These are phyloP conservation scores for Apostichopus parvimensis DNA, from an alignment of 35 echinoderm and acorn worm species.

Conservation along the genomic window DNA sequence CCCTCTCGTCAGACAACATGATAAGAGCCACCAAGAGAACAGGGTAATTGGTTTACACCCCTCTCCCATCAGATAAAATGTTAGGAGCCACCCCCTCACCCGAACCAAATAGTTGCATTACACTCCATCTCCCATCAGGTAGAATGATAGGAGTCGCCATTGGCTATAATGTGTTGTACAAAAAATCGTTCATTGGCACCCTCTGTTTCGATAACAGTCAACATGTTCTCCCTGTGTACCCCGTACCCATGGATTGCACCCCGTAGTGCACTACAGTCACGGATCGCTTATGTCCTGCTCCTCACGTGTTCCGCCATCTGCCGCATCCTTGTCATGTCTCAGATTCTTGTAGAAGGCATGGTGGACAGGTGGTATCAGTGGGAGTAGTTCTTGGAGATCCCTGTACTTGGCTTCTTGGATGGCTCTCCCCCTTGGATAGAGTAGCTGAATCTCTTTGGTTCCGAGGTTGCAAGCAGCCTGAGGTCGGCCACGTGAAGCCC, in stretches of 20 bases:
- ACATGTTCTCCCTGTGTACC: not conserved
- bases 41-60: not conserved
- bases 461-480: not conserved
- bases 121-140: not conserved
- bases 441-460: not conserved
- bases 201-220: not conserved
- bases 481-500: not conserved
- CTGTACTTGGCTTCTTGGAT: conserved; percentile 48
- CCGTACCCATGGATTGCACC: not conserved
- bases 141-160: too few relatives aligned
- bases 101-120: not conserved
- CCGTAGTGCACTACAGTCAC: not conserved
- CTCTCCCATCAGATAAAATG: not conserved
- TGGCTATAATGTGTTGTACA: not conserved
- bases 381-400: conserved; percentile 33
- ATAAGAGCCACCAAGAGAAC: not conserved
- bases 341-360: conserved; percentile 42
- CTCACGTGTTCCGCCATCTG: conserved; percentile 9
- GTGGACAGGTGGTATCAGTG: conserved; percentile 41
- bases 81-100: not conserved
- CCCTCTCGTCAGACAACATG: not conserved
- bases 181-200: not conserved
- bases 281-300: conserved; percentile 16
- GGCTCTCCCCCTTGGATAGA: not conserved
- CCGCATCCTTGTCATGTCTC: not conserved